Base-by-base conservation (phyloP, 35 echinoderm and acorn worm species). In the Lytechinus pictus region DNA sequence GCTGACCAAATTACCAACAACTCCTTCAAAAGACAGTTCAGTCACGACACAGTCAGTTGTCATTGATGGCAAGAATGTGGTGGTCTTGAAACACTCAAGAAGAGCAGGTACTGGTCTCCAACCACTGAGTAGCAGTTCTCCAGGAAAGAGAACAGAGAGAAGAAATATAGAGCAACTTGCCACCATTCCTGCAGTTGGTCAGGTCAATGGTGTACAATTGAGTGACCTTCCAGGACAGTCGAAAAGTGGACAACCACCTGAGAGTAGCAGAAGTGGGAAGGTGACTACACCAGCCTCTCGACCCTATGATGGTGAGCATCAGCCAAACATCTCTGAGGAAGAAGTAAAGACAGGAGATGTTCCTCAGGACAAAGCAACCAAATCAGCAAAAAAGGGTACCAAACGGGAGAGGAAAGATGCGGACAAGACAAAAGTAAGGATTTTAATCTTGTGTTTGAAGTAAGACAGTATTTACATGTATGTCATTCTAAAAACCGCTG, bases 1-100 rank as follows among this genome's bases (percentile, higher is more conserved):
- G n/a, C 53, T 93, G 92, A 93, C 92, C 54, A 93, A 54, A 93
- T 54, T 93, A 19, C 92, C 92, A 11, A 53, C 92, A 4, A 93
- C 92, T 10, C 92, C 92, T 10, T 19, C 92, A 14, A 93, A 93
- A 57, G 54, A 55, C 54, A 33, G 52, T 21, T 5, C 88, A 52
- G 88, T 90, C 3, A 33, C 88, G 29, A 12, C 11, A 29, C 28
- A 90, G 9, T 12, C 29, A 9, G 16, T 54, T n/a, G 19, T 79
- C 66, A 79, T 79, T 54, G 52, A 90, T 13, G 88, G 29, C 11
- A 90, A 29, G 52, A 90, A 90, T 14, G 88, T 90, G 27, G 88
- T 90, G 88, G 52, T 90, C 88, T 14, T 90, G 29, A 90, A 90
- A 33, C 66, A 24, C n/a, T 6, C 66, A 79, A 79, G 66, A 24